These are phyloP conservation scores for Dioctria linearis DNA, from an alignment of 2,888 invertebrate species.

Conservation along the genomic window DNA sequence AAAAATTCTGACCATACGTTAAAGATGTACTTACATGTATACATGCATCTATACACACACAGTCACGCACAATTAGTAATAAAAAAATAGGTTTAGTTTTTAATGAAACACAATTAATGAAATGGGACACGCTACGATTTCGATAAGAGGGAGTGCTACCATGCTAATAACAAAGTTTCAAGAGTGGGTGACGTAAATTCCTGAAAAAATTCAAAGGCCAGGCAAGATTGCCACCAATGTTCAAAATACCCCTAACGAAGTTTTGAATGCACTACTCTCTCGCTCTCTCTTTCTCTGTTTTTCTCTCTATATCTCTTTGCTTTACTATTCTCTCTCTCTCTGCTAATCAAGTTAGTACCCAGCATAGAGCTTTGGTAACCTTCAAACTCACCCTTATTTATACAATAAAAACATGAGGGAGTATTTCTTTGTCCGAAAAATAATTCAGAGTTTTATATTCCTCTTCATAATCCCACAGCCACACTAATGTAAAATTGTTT, in stretches of 20 bases:
- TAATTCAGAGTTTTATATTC: slow-evolving; percentile 19
- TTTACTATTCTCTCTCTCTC: neutral
- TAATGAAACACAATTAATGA: neutral
- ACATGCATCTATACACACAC: too few relatives aligned
- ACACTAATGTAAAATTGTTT: too few relatives aligned
- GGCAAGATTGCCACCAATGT: too few relatives aligned
- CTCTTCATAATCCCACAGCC: neutral
- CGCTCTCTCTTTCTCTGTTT: slow-evolving; percentile 29
- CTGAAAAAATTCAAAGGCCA: neutral
- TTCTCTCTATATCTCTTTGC: slow-evolving; percentile 3
- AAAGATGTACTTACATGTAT: too few relatives aligned
- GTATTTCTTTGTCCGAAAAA: neutral
- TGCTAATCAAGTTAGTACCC: neutral
- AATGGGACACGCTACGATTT: slow-evolving; percentile 2
- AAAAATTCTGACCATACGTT: too few relatives aligned
- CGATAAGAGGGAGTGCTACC: neutral
- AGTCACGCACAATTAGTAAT: too few relatives aligned
- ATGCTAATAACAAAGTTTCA: neutral
- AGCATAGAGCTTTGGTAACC: neutral
- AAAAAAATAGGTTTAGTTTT: neutral
- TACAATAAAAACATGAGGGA: neutral
- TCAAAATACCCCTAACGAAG: too few relatives aligned
- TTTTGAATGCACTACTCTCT: too few relatives aligned
- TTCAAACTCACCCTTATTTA: neutral
- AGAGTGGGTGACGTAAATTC: slow-evolving; percentile 14